A percentile compares a stretch with the other conserved stretches of the same genome.
These are phyloP conservation scores for Arizona elegans DNA, from an alignment of 2,113 vertebrate species.

Conservation along the genomic window DNA sequence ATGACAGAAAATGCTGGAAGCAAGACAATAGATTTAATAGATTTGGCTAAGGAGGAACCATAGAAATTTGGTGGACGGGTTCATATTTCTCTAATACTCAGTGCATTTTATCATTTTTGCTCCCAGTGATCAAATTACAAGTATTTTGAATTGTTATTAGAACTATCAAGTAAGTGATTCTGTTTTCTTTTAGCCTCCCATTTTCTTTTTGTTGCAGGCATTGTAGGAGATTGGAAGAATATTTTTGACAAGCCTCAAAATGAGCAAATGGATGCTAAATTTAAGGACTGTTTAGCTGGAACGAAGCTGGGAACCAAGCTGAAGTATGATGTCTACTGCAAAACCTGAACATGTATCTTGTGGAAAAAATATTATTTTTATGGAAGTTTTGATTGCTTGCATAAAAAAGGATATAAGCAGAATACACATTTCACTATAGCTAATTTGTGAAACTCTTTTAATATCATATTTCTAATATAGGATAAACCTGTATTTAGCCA, in stretches of 20 bases:
- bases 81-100: background rate
- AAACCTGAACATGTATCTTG: constrained; percentile 47
- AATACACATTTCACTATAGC: background rate
- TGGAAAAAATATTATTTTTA: background rate
- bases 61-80: background rate
- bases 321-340: constrained; percentile 73
- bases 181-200: background rate
- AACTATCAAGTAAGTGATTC: background rate
- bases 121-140: background rate
- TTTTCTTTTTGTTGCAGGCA: constrained; percentile 53
- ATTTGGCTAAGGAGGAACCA: background rate
- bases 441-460: background rate
- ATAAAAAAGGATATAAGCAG: background rate
- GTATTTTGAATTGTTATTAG: background rate
- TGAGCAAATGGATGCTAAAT: constrained; percentile 75
- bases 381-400: constrained; percentile 15
- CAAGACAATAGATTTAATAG: background rate
- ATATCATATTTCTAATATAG: background rate
- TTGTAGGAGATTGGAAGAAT: constrained; percentile 78
- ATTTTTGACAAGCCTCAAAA: constrained; percentile 75
- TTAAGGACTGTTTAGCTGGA: constrained; percentile 68
- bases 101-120: background rate
- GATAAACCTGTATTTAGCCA: background rate
- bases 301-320: constrained; percentile 71
- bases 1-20: background rate